These are phyloP conservation scores for Acanthurus leucopareius DNA, from an alignment of 2,797 vertebrate species.

Conservation along the genomic window DNA sequence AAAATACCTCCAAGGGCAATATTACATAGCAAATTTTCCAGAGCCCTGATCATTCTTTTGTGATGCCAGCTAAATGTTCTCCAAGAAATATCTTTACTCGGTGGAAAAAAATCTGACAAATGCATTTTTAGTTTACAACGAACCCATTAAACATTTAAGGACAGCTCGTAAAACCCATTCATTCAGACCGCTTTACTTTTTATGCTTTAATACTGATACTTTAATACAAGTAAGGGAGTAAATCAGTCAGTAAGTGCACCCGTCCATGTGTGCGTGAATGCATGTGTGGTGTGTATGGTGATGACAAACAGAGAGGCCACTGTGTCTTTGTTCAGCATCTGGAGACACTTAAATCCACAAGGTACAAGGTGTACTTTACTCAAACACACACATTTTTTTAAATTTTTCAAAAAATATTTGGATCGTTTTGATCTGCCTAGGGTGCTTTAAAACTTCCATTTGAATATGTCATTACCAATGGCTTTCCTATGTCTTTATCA, in stretches of 20 bases:
- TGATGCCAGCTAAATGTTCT: neutral
- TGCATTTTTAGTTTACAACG: neutral
- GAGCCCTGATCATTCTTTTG: neutral
- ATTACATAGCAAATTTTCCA: neutral
- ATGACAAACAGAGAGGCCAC: constrained; percentile 61
- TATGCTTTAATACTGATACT: neutral
- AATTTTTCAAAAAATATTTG: constrained; percentile 23
- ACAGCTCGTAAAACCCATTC: neutral
- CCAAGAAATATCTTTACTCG: neutral
- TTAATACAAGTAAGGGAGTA: too few species aligned
- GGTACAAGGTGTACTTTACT: constrained; percentile 51
- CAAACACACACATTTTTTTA: constrained; percentile 20
- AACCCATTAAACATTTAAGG: neutral
- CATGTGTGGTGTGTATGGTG: neutral
- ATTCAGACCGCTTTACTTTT: neutral
- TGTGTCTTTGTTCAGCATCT: constrained; percentile 62
- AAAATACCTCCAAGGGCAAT: neutral
- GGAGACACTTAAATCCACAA: constrained; percentile 55
- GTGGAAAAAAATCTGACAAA: neutral
- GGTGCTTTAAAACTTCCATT: constrained; percentile 2
- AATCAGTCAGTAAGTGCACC: too few species aligned
- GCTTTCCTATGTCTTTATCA: too few species aligned
- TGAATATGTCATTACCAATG: constrained; percentile 5
- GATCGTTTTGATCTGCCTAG: constrained; percentile 18
- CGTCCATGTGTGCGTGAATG: neutral